Evolutionary conservation across 2,113 vertebrate species (phyloP).

Genomic region (Elgaria multicarinata): DNA sequence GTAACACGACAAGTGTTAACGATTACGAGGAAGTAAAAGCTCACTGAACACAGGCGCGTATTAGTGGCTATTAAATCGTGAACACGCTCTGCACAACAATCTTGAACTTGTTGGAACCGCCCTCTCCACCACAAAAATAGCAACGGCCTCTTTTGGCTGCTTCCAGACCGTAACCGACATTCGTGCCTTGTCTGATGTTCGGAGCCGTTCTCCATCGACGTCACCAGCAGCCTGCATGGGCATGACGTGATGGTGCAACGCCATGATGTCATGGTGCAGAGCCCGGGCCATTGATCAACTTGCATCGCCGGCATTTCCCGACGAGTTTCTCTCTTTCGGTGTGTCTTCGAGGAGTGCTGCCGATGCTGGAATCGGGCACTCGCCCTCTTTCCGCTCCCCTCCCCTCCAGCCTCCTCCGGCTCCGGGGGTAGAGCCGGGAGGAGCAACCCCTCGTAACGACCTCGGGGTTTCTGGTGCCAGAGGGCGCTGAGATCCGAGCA

Average conservation of each 20-base stretch:
- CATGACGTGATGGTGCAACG: conserved; percentile 26
- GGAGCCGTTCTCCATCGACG: neutral
- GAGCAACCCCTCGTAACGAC: neutral
- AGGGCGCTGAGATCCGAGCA: conserved; percentile 42
- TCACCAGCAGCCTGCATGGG: conserved; percentile 2
- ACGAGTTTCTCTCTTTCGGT: neutral
- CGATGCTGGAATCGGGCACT: neutral
- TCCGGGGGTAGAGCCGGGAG: too few species aligned
- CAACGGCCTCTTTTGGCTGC: neutral
- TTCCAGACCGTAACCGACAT: too few species aligned
- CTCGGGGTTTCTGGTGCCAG: neutral
- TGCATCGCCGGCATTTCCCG: neutral
- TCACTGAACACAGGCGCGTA: neutral
- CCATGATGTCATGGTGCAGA: conserved; percentile 28
- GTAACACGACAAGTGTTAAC: neutral
- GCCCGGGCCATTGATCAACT: neutral
- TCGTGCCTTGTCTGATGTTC: too few species aligned
- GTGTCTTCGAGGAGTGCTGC: neutral
- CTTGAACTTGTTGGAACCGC: neutral
- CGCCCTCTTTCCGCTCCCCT: too few species aligned
- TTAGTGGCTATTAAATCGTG: too few species aligned
- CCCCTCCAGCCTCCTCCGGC: too few species aligned
- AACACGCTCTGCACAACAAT: neutral
- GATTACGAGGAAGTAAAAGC: neutral
- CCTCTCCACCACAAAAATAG: neutral